Percentiles rank a stretch among this genome's conserved stretches.
Evolutionary conservation across 1,140 invertebrate genomes (phyloP).

Genomic region (Protaetia brevitarsis): DNA sequence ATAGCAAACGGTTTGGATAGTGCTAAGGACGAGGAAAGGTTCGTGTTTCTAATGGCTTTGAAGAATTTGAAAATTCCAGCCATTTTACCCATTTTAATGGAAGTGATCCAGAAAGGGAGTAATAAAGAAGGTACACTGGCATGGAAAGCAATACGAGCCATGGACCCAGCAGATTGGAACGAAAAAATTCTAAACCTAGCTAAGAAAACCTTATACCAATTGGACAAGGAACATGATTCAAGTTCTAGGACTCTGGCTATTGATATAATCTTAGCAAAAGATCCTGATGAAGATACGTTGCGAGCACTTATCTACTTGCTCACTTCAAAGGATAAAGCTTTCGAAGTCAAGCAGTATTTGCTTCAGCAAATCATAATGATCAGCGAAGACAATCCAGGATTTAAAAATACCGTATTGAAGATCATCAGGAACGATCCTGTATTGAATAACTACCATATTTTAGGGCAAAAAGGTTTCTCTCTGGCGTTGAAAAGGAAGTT

Average conservation of each 20-base stretch:
- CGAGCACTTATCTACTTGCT: constrained; percentile 57
- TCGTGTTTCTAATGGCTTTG: constrained; percentile 63
- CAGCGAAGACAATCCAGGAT: constrained; percentile 51
- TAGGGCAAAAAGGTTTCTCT: constrained; percentile 66
- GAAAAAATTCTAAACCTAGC: constrained; percentile 53
- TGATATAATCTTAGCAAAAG: constrained; percentile 66
- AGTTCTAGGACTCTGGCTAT: constrained; percentile 68
- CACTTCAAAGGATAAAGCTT: constrained; percentile 53
- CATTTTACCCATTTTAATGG: constrained; percentile 59
- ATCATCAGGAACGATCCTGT: constrained; percentile 48
- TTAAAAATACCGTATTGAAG: constrained; percentile 48
- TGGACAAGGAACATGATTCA: constrained; percentile 62
- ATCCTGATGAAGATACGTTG: constrained; percentile 55
- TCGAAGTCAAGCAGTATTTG: constrained; percentile 67
- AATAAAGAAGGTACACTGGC: constrained; percentile 58
- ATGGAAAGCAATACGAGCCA: constrained; percentile 61
- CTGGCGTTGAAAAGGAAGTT: constrained; percentile 66
- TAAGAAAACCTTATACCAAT: constrained; percentile 62
- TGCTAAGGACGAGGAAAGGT: constrained; percentile 55
- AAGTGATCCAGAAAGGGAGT: constrained; percentile 49
- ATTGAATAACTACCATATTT: constrained; percentile 65
- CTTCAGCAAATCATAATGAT: constrained; percentile 63
- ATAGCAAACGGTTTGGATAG: constrained; percentile 53
- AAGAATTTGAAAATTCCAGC: constrained; percentile 61
- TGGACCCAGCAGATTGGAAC: constrained; percentile 52